Conservation (phyloP, 30 jellyfish, hydroid and myxozoan species). For the Chrysaora quinquecirrha region DNA sequence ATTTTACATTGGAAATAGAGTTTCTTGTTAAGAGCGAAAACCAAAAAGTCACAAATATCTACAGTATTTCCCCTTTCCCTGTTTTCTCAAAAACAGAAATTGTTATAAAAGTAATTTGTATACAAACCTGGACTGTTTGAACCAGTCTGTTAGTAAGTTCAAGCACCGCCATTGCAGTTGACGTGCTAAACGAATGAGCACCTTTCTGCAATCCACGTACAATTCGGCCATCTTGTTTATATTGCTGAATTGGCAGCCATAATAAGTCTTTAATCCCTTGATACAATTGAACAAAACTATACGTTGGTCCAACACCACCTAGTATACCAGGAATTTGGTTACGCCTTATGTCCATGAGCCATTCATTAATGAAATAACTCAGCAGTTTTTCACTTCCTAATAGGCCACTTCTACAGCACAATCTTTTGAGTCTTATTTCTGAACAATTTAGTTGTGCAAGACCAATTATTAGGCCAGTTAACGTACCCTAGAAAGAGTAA, state of each 20-base stretch:
- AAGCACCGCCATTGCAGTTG: constrained; percentile 98
- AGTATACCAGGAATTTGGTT: constrained; percentile 89
- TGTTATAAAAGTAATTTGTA: too few species aligned
- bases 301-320: constrained; percentile 99
- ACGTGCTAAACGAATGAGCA: constrained; percentile 98
- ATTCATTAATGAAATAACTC: constrained; percentile 77
- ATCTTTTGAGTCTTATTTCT: constrained; percentile 83
- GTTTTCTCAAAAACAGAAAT: too few species aligned
- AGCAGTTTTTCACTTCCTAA: constrained; percentile 88
- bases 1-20: too few species aligned
- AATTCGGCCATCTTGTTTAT: constrained; percentile 96
- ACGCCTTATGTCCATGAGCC: constrained; percentile 90
- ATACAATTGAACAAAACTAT: constrained; percentile 91
- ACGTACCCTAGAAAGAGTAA: constrained; percentile 96
- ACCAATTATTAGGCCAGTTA: constrained; percentile 94
- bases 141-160: constrained; percentile 91
- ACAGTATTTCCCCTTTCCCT: too few species aligned
- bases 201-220: constrained; percentile 98
- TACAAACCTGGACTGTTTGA: constrained; percentile 83
- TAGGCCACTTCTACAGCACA: constrained; percentile 97
- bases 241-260: constrained; percentile 98
- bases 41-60: too few species aligned
- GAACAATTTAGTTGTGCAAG: constrained; percentile 96
- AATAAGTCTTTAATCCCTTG: constrained; percentile 95
- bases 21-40: too few species aligned